Base-by-base conservation (phyloP, 2,888 invertebrate genomes). In the Xanthia togata region DNA sequence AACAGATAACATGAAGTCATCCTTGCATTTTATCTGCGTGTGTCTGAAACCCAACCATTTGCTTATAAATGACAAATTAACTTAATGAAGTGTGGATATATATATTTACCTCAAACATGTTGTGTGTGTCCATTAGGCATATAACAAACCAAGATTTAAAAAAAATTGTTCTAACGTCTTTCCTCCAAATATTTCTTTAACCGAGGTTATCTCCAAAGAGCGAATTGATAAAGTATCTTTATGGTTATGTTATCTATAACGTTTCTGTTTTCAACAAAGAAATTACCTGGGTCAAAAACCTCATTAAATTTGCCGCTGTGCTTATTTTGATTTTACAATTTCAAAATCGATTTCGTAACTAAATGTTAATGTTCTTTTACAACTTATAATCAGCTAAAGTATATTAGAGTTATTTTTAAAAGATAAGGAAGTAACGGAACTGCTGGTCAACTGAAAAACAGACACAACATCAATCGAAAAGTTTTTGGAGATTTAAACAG, bases 231-330 rank as follows among this genome's bases (percentile, higher is more conserved):
- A 78, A 78, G 80, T 87, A 91, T 92, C 89, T 93, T 91, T 90
- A 91, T 91, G 84, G 87, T 84, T 85, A 89, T 91, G 90, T 93
- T 93, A 94, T 95, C 93, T 89, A 86, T 83, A 84, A 88, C 82
- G 84, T 88, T 88, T 90, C 83, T 89, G 84, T 86, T 89, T 84
- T 85, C 81, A 88, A 91, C 82, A 80, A 90, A 89, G 87, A 84
- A 89, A 80, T 88, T 89, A 87, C 88, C 88, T 91, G 90, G 93
- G 94, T 94, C 94, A 94, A 94, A 93, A 94, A 93, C 89, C 95
- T 94, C 93, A 90, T 94, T 91, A 93, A 93, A 93, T 91, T 82
- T 68, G 63, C n/a, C 55, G 70, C 68, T 74, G 20, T n/a, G 55
- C 3, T 63, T 81, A 62, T 59, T 62, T 74, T 60, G n/a, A 68